Conservation (phyloP, 35 echinoderm and acorn worm species). For the Ophioderma brevispina region DNA sequence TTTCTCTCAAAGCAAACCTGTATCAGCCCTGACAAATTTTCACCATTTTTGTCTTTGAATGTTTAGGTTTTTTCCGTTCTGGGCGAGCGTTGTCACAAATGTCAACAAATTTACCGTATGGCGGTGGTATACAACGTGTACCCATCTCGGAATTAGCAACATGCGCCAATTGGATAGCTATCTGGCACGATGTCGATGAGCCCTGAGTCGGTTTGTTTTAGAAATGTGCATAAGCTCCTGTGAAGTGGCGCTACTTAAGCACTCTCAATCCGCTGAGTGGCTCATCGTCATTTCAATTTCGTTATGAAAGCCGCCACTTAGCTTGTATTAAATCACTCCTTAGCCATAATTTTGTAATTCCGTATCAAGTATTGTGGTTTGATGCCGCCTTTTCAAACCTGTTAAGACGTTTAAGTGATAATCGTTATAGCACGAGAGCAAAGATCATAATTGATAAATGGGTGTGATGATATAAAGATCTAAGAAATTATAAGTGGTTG, state of each 20-base stretch:
- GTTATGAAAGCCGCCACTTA: not conserved
- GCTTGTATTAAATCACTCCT: not conserved
- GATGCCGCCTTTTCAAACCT: not conserved
- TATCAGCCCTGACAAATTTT: not conserved
- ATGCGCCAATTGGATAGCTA: not conserved
- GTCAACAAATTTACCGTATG: not conserved
- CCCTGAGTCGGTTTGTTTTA: no score
- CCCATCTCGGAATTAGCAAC: not conserved
- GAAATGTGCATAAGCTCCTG: not conserved
- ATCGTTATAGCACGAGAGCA: no score
- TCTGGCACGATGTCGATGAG: no score
- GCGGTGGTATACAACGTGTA: not conserved
- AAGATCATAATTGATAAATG: no score
- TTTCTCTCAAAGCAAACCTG: not conserved
- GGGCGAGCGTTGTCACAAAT: not conserved
- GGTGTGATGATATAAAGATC: no score
- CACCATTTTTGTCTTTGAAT: not conserved
- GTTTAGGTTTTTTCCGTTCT: not conserved
- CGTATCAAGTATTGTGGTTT: not conserved
- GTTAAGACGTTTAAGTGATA: not conserved
- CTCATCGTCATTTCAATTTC: not conserved
- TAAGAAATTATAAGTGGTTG: no score
- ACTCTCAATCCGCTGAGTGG: not conserved
- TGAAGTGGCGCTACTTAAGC: conserved; percentile 8
- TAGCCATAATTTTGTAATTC: not conserved